phyloP scores from a whole-genome alignment of 2,113 vertebrate genomes.

The Amblyopsis rosae region DNA sequence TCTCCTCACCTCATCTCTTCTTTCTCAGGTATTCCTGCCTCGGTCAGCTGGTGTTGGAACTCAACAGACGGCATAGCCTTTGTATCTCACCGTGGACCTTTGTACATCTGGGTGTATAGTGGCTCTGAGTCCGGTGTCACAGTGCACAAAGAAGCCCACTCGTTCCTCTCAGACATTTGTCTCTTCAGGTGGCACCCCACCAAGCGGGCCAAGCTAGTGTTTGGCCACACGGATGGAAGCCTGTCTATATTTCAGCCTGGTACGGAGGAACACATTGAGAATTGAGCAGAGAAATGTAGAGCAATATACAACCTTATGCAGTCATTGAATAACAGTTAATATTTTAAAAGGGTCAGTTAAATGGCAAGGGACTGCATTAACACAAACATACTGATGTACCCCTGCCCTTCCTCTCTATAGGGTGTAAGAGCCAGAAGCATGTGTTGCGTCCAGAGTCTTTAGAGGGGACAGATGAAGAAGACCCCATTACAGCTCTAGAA shows the following conservation, averaged over 20 bases:
- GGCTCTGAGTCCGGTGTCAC: slow-evolving; percentile 84
- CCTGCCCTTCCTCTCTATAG: slow-evolving; percentile 64
- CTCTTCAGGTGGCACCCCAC: slow-evolving; percentile 92
- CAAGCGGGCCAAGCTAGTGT: slow-evolving; percentile 90
- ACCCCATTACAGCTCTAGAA: slow-evolving; percentile 91
- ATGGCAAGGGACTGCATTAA: background rate
- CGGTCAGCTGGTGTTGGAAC: slow-evolving; percentile 95
- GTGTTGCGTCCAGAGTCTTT: slow-evolving; percentile 90
- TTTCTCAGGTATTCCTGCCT: slow-evolving; percentile 84
- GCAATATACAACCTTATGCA: background rate
- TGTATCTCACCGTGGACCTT: slow-evolving; percentile 88
- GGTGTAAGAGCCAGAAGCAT: slow-evolving; percentile 91
- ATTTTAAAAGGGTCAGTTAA: background rate
- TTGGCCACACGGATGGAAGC: slow-evolving; percentile 95
- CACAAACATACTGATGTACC: background rate
- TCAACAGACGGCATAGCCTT: slow-evolving; percentile 85
- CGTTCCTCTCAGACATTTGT: slow-evolving; percentile 92
- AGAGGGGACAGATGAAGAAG: slow-evolving; percentile 95
- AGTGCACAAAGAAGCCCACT: slow-evolving; percentile 91
- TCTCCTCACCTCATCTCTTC: slow-evolving; percentile 1
- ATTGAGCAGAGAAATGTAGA: background rate
- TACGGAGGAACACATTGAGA: slow-evolving; percentile 41
- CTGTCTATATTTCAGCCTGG: slow-evolving; percentile 95
- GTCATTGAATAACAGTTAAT: too few species aligned
- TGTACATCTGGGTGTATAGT: slow-evolving; percentile 90